phyloP scores from a whole-genome alignment of 1,140 invertebrate genomes.

The Megalopta genalis region DNA sequence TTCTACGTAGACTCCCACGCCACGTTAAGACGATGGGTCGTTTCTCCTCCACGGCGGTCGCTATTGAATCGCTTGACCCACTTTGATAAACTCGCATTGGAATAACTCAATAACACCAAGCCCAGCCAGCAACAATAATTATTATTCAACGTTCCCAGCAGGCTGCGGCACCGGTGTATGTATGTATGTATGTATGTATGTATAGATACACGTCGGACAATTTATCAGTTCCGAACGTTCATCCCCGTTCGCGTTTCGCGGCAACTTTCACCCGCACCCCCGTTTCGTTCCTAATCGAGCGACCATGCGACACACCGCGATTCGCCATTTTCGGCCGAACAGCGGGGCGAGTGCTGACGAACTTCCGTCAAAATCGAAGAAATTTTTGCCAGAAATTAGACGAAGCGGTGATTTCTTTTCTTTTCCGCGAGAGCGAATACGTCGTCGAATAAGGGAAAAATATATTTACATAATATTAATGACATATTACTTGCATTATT shows the following conservation, averaged over 20 bases:
- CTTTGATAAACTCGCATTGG: constrained; percentile 79
- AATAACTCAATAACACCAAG: constrained; percentile 78
- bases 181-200: too few relatives aligned
- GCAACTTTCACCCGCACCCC: background rate
- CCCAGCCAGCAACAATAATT: constrained; percentile 75
- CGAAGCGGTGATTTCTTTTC: too few relatives aligned
- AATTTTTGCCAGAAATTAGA: too few relatives aligned
- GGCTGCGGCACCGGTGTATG: constrained; percentile 22
- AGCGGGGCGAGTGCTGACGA: too few relatives aligned
- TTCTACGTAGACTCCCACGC: constrained; percentile 63
- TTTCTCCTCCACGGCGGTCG: constrained; percentile 69
- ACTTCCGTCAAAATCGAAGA: too few relatives aligned
- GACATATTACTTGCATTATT: too few relatives aligned
- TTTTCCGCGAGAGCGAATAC: too few relatives aligned
- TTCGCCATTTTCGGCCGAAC: background rate
- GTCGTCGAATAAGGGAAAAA: too few relatives aligned
- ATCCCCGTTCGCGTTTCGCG: constrained; percentile 6
- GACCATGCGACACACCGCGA: background rate
- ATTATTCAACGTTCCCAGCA: constrained; percentile 71
- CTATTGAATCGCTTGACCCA: constrained; percentile 80
- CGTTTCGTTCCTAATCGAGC: background rate
- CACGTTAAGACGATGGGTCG: constrained; percentile 64
- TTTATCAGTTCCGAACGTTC: constrained; percentile 48
- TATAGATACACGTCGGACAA: constrained; percentile 35
- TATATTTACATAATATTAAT: too few relatives aligned